Evolutionary conservation across 2,888 invertebrate genomes (phyloP), one percentile per base, ranked within the genome.

Genomic region (Himalopsyche japonica): DNA sequence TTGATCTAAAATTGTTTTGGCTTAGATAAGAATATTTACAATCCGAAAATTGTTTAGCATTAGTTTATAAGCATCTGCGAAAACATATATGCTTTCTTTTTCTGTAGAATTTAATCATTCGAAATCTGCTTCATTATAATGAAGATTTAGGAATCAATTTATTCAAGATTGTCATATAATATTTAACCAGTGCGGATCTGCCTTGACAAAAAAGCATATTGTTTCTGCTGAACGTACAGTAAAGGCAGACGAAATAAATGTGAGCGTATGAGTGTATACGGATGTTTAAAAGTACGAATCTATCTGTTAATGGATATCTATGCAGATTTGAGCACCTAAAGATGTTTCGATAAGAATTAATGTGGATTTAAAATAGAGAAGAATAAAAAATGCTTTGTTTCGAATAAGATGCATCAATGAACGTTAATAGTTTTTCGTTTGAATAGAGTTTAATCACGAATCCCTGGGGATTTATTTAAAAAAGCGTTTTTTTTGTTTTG

Each of bases 271-370:
- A 12, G 8, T 70, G 20, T 24, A 27, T 70, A 27, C 27, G 70
- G 70, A 70, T 70, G 70, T 12, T 15, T 12, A 70, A 27, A 27
- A 10, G 70, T 70, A 70, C 27, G 70, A 70, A 27, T 70, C 20
- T 70, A 70, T 70, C 24, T 70, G 27, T 27, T 70, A 70, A 70
- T 70, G 70, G 70, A 24, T 70, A 49, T 80, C 48, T 80, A 80
- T 57, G 80, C 48, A 80, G 80, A 80, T 80, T 80, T 24, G 43
- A 80, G 37, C 32, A 79, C 24, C 79, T 49, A n/a, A 43, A 47
- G 79, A 79, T 79, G n/a, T 79, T 27, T 43, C 18, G 79, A 79
- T 79, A 79, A 48, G 37, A 30, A 34, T 8, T 47, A 79, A 70
- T 70, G 70, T 10, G 70, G 30, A 27, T 70, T 70, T 70, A 30